Percentiles rank a stretch among this genome's conserved stretches.
phyloP scores from a whole-genome alignment of 2,113 vertebrate genomes.

The Sorex araneus region DNA sequence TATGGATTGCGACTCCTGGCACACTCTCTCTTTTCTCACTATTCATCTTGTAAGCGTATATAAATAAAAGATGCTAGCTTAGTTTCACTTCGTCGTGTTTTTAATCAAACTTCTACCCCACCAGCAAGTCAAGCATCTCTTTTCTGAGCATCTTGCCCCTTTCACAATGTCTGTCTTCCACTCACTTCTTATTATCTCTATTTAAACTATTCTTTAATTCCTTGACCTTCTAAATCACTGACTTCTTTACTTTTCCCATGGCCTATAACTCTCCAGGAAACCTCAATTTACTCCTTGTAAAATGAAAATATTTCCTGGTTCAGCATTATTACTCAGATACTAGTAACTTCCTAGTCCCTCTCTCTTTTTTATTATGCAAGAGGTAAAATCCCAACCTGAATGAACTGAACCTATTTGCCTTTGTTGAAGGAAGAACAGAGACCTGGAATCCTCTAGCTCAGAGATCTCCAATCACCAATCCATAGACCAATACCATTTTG shows the following conservation, averaged over 20 bases:
- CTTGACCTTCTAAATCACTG: fast-evolving
- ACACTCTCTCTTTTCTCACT: background rate
- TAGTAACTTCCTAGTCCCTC: background rate
- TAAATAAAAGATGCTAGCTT: background rate
- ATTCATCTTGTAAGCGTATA: background rate
- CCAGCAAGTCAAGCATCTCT: background rate
- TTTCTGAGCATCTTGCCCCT: background rate
- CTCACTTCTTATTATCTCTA: background rate
- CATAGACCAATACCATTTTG: too few species aligned
- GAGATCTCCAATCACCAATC: too few species aligned
- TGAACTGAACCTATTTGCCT: background rate
- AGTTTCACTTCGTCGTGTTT: background rate
- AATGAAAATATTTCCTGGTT: background rate
- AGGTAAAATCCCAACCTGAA: background rate
- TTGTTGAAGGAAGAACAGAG: background rate
- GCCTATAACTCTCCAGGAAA: background rate
- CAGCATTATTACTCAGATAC: background rate
- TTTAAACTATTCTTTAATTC: background rate
- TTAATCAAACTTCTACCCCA: background rate
- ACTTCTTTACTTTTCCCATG: background rate
- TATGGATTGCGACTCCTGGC: background rate
- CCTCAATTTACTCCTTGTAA: background rate
- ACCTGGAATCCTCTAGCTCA: background rate
- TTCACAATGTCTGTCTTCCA: background rate
- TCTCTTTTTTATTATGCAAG: background rate